phyloP scores from a whole-genome alignment of 1,140 invertebrate genomes.

The Caenorhabditis tropicalis region DNA sequence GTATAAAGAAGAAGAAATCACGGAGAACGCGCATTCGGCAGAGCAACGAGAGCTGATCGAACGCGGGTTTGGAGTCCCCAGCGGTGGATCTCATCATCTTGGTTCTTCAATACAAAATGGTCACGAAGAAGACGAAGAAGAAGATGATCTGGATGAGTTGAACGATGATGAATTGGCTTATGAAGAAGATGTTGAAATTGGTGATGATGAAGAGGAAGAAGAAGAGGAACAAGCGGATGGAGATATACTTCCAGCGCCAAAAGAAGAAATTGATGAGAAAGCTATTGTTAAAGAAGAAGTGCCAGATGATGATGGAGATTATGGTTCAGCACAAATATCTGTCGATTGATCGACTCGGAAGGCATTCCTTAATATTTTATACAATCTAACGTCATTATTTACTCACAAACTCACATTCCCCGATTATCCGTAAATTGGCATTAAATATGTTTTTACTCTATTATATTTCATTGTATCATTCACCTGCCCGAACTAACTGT shows the following conservation, averaged over 20 bases:
- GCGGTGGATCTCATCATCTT: background rate
- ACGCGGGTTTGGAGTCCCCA: background rate
- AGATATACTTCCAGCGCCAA: background rate
- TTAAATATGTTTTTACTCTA: background rate
- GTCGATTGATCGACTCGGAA: too few relatives aligned
- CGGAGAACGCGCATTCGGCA: background rate
- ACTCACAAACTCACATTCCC: background rate
- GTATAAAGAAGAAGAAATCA: background rate
- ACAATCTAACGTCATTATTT: background rate
- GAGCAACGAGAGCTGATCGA: background rate
- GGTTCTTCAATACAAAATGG: background rate
- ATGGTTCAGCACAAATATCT: background rate
- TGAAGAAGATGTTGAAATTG: slow-evolving; percentile 35
- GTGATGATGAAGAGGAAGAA: slow-evolving; percentile 9
- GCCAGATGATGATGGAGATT: background rate
- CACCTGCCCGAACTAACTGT: too few relatives aligned
- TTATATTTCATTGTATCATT: too few relatives aligned
- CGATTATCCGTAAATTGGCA: background rate
- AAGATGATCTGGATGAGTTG: slow-evolving; percentile 1
- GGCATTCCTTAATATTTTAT: too few relatives aligned
- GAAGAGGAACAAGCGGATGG: slow-evolving; percentile 16
- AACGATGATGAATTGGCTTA: slow-evolving; percentile 11
- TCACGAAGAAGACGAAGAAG: background rate
- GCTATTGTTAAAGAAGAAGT: slow-evolving; percentile 1
- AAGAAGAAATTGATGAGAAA: background rate